Base-by-base conservation (phyloP, 2,113 vertebrate genomes). In the Monarcha castaneiventris region DNA sequence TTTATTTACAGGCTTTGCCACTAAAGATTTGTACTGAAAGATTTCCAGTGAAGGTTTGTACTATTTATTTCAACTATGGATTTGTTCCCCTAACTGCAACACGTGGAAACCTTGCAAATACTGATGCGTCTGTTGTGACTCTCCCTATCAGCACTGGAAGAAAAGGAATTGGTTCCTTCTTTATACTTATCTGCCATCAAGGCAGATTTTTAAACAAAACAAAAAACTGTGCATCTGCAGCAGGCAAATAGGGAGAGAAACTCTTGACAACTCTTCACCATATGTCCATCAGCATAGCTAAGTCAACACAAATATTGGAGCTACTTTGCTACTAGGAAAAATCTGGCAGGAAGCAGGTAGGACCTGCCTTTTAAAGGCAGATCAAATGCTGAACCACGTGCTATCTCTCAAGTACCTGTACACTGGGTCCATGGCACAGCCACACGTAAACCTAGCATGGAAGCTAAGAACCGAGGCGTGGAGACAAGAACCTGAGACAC, bases 1-100 rank as follows among this genome's bases (percentile, higher is more conserved):
- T 83, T 62, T 73, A 84, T 86, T 90, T 89, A 81, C n/a, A 84
- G 67, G 37, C 22, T 87, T 92, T 93, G 55, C 74, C 84, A 68
- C 16, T 71, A 33, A 80, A 86, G 30, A 78, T 63, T 32, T 74
- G 32, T 56, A 73, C 75, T 68, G 2, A 35, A 61, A 55, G 23
- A 67, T 79, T 72, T 79, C 13, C 48, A 43, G 27, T 82, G 32
- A 74, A 80, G 46, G 56, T n/a, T 22, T 22, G 9, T 11, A 74
- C 49, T 75, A 46, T 79, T 72, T 67, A 67, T 63, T 95, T 78
- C 25, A 9, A 30, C 33, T 72, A 44, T 26, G 10, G 66, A 64
- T 84, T 84, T 84, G 20, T 55, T 58, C 17, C 27, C 39, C 13
- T 75, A 87, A 82, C 16, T 49, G 48, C 30, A 93, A 54, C 43